These are phyloP conservation scores for Batillaria attramentaria DNA, from an alignment of 1,140 invertebrate species.

Conservation along the genomic window DNA sequence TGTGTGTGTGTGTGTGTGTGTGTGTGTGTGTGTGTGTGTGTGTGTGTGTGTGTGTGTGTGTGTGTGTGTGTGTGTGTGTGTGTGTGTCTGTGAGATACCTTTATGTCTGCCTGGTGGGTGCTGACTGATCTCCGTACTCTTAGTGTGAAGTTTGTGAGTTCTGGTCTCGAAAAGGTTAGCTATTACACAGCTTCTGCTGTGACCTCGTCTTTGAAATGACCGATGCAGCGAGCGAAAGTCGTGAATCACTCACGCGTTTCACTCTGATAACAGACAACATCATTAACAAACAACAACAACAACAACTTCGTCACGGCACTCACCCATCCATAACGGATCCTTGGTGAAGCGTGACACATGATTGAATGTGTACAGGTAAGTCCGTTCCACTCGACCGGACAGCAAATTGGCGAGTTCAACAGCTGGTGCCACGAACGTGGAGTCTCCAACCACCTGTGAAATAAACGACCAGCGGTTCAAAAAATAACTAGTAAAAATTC, in stretches of 20 bases:
- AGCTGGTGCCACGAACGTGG: conserved; percentile 52
- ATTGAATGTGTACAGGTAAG: conserved; percentile 51
- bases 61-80: not conserved
- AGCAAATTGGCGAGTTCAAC: conserved; percentile 40
- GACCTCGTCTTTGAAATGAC: too few species aligned
- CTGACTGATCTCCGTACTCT: too few species aligned
- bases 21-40: conserved; percentile 14
- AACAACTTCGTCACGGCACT: not conserved
- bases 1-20: conserved; percentile 6
- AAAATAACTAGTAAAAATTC: not conserved
- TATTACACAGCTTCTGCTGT: too few species aligned
- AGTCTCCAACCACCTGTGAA: conserved; percentile 46
- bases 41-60: conserved; percentile 8
- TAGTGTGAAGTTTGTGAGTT: too few species aligned
- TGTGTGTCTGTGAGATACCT: not conserved
- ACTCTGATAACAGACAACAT: too few species aligned
- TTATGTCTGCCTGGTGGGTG: too few species aligned
- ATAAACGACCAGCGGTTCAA: too few species aligned
- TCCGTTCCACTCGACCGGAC: conserved; percentile 1
- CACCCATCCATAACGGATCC: conserved; percentile 45
- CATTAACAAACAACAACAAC: not conserved
- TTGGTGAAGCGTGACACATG: conserved; percentile 39
- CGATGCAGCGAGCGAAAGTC: too few species aligned
- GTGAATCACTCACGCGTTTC: too few species aligned
- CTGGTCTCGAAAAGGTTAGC: too few species aligned